Conservation (phyloP, 23 tunicate species). For the Clavelina lepadiformis region DNA sequence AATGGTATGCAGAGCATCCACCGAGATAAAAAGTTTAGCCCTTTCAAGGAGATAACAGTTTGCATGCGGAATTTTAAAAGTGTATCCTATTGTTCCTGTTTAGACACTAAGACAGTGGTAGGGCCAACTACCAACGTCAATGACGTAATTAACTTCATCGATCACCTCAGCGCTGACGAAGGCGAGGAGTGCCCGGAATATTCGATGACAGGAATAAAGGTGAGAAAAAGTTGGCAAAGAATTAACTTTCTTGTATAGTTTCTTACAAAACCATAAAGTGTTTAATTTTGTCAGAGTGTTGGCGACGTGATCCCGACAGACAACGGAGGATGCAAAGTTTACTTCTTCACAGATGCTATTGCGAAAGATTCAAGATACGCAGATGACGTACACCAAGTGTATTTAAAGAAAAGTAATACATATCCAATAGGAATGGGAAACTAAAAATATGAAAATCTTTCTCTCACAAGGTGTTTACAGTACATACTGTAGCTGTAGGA, state of each 20-base stretch:
- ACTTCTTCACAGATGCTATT: conserved; percentile 63
- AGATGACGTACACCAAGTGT: too few relatives aligned
- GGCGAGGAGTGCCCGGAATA: conserved; percentile 81
- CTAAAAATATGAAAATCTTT: too few relatives aligned
- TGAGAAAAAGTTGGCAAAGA: not conserved
- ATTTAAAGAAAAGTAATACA: too few relatives aligned
- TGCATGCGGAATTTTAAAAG: too few relatives aligned
- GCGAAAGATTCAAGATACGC: conserved; percentile 64
- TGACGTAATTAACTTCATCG: conserved; percentile 27
- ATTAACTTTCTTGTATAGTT: not conserved
- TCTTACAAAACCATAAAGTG: too few relatives aligned
- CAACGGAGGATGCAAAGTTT: conserved; percentile 66
- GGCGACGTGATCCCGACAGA: conserved; percentile 22
- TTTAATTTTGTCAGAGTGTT: conserved; percentile 45
- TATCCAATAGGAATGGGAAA: too few relatives aligned
- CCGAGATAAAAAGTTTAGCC: too few relatives aligned
- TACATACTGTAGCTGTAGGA: too few relatives aligned
- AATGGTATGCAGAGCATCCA: too few relatives aligned
- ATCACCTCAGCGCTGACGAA: conserved; percentile 30
- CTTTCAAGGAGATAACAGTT: too few relatives aligned
- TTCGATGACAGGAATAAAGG: conserved; percentile 43
- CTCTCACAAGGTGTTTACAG: too few relatives aligned
- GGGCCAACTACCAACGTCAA: conserved; percentile 55
- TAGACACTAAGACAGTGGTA: conserved; percentile 29
- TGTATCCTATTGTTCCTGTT: conserved; percentile 6